These are phyloP conservation scores for Fabriciana adippe DNA, from an alignment of 2,888 invertebrate genomes.

Conservation along the genomic window DNA sequence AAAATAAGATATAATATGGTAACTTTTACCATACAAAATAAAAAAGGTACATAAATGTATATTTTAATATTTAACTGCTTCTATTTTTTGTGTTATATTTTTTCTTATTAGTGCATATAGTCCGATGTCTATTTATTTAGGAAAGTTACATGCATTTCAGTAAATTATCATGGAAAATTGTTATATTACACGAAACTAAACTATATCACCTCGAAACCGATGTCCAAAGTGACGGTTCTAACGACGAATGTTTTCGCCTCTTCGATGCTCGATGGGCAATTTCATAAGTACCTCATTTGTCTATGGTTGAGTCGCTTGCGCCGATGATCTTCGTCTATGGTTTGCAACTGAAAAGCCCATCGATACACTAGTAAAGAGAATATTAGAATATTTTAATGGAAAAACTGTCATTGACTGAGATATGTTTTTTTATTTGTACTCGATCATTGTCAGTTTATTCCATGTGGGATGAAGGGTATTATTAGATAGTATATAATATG, in stretches of 20 bases:
- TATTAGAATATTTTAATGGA: slow-evolving; percentile 50
- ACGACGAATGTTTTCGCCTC: slow-evolving; percentile 45
- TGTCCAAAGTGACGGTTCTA: slow-evolving; percentile 46
- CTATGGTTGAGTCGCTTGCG: slow-evolving; percentile 43
- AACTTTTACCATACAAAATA: neutral
- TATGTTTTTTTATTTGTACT: slow-evolving; percentile 20
- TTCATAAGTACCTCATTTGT: slow-evolving; percentile 76
- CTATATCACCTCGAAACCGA: slow-evolving; percentile 77
- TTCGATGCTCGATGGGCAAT: slow-evolving; percentile 52
- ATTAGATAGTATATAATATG: slow-evolving; percentile 40
- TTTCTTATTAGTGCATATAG: slow-evolving; percentile 8
- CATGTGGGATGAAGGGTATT: slow-evolving; percentile 53
- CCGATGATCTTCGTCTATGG: slow-evolving; percentile 53
- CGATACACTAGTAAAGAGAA: slow-evolving; percentile 71
- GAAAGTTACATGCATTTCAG: slow-evolving; percentile 66
- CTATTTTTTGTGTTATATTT: neutral
- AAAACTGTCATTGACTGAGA: slow-evolving; percentile 39
- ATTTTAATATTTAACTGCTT: neutral
- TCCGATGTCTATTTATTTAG: slow-evolving; percentile 22
- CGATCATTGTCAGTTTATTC: slow-evolving; percentile 58
- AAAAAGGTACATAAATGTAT: neutral
- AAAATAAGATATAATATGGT: neutral
- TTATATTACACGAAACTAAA: slow-evolving; percentile 60
- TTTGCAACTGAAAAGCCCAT: slow-evolving; percentile 80
- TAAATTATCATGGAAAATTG: slow-evolving; percentile 47